phyloP scores from a whole-genome alignment of 2,113 vertebrate genomes.

The Cairina moschata region DNA sequence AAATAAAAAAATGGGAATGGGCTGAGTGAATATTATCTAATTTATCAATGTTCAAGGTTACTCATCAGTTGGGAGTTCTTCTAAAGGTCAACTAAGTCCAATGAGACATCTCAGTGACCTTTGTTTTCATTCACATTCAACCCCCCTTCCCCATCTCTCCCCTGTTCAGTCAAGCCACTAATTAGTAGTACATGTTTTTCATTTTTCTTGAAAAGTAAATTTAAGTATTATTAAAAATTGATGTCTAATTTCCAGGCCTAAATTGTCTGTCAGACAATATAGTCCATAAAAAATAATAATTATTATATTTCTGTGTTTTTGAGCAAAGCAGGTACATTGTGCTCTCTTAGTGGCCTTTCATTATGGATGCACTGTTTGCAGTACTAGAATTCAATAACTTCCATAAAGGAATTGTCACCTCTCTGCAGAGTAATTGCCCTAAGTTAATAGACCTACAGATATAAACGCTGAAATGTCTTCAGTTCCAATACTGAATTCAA shows the following conservation, averaged over 20 bases:
- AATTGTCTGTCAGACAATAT: neutral
- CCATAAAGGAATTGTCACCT: conserved; percentile 41
- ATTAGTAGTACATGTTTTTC: neutral
- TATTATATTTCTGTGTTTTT: neutral
- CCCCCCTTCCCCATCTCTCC: neutral
- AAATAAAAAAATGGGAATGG: conserved; percentile 62
- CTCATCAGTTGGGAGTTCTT: conserved; percentile 49
- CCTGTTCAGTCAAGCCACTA: neutral
- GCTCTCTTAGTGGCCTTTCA: neutral
- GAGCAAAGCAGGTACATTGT: neutral
- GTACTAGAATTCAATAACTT: conserved; percentile 55
- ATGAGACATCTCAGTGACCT: neutral
- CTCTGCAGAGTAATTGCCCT: conserved; percentile 43
- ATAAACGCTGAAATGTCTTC: neutral
- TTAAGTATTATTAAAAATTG: conserved; percentile 18
- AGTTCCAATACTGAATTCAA: neutral
- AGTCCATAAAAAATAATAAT: neutral
- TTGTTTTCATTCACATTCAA: neutral
- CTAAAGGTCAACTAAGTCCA: conserved; percentile 41
- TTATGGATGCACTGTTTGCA: conserved; percentile 33
- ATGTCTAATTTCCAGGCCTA: neutral
- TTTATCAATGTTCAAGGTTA: conserved; percentile 28
- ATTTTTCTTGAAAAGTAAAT: conserved; percentile 6
- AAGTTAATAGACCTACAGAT: conserved; percentile 30
- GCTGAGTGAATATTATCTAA: conserved; percentile 33